Conservation (phyloP, 1,140 invertebrate species). For the Trigoniulus corallinus region DNA sequence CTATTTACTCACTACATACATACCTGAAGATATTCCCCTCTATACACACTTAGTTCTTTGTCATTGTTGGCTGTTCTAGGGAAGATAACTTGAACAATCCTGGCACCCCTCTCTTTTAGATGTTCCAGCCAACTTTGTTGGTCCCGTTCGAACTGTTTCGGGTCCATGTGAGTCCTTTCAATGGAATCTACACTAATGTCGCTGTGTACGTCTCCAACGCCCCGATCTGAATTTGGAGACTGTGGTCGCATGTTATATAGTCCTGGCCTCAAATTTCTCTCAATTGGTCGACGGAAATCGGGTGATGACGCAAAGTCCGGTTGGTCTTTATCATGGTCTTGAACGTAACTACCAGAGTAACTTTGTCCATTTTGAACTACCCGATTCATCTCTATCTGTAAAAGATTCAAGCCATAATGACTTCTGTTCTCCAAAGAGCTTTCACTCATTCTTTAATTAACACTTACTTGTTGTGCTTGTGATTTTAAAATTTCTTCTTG, state of each 20-base stretch:
- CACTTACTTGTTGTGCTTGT: too few species aligned
- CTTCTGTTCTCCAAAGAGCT: too few species aligned
- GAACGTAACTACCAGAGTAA: too few species aligned
- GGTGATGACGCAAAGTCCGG: too few species aligned
- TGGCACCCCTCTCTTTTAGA: conserved; percentile 36
- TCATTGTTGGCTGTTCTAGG: conserved; percentile 93
- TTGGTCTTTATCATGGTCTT: too few species aligned
- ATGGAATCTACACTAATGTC: conserved; percentile 61
- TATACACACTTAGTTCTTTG: conserved; percentile 88
- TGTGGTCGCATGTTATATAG: too few species aligned
- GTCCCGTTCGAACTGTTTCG: conserved; percentile 29
- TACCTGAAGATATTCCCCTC: conserved; percentile 90
- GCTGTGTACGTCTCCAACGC: conserved; percentile 31
- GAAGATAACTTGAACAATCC: conserved; percentile 84
- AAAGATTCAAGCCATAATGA: too few species aligned
- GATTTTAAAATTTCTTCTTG: too few species aligned
- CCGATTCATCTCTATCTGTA: too few species aligned
- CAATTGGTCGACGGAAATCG: too few species aligned
- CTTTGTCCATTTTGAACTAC: too few species aligned
- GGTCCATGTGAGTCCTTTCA: conserved; percentile 37
- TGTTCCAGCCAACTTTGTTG: conserved; percentile 25
- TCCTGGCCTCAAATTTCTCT: not conserved
- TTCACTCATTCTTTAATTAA: too few species aligned
- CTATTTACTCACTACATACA: conserved; percentile 10
- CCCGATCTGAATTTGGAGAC: conserved; percentile 8